phyloP scores from a whole-genome alignment of 2,888 invertebrate species.

The Nymphalis c-album region DNA sequence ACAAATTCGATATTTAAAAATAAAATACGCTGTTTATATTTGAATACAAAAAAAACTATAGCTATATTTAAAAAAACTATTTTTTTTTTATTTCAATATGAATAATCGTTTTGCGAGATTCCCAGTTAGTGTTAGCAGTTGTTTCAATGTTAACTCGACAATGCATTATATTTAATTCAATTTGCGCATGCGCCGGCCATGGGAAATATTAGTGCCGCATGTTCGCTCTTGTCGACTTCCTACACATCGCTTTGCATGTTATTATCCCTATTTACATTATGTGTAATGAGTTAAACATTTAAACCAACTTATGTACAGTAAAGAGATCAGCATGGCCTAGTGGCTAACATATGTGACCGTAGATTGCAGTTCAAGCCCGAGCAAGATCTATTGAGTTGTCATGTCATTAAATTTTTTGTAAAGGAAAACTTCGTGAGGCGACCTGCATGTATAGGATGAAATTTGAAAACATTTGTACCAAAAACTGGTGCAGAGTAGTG shows the following conservation, averaged over 20 bases:
- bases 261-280: constrained; percentile 7
- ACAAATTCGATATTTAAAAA: too few relatives aligned
- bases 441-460: too few relatives aligned
- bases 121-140: neutral
- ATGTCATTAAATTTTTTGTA: too few relatives aligned
- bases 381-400: too few relatives aligned
- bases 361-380: too few relatives aligned
- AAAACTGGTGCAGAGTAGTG: too few relatives aligned
- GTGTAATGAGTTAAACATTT: neutral
- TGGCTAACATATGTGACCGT: too few relatives aligned
- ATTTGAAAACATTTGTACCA: too few relatives aligned
- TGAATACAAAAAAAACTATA: neutral
- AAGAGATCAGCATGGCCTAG: too few relatives aligned
- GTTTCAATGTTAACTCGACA: constrained; percentile 8
- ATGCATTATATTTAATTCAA: constrained; percentile 29
- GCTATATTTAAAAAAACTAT: neutral
- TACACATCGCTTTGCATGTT: constrained; percentile 17
- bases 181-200: constrained; percentile 22
- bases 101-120: neutral
- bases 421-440: too few relatives aligned
- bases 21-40: too few relatives aligned
- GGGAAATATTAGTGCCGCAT: constrained; percentile 36
- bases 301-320: neutral
- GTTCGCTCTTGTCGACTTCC: constrained; percentile 34
- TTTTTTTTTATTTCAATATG: neutral